These are phyloP conservation scores for Oncorhynchus clarkii DNA, from an alignment of 2,113 vertebrate species.

Conservation along the genomic window DNA sequence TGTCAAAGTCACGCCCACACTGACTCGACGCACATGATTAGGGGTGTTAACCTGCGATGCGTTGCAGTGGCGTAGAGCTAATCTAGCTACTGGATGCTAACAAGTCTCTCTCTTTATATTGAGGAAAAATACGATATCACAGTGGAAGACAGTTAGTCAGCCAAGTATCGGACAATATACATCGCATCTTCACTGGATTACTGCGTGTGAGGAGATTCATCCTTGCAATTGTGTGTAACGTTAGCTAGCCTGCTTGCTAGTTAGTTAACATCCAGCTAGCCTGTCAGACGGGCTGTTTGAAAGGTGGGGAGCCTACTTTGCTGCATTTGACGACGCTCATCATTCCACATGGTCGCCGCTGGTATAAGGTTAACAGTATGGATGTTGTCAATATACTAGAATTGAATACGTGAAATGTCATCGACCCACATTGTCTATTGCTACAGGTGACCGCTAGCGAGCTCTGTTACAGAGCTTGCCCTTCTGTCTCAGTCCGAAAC, in stretches of 20 bases:
- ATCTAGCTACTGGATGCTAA: neutral
- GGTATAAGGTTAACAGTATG: too few relatives aligned
- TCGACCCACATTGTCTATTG: too few relatives aligned
- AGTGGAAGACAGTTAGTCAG: neutral
- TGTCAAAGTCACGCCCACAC: neutral
- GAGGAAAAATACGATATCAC: neutral
- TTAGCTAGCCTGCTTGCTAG: neutral
- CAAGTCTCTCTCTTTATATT: neutral
- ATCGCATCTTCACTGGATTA: neutral
- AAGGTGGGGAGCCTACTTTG: too few relatives aligned
- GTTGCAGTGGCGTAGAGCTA: slow-evolving; percentile 34
- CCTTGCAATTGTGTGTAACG: neutral
- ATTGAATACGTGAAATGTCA: too few relatives aligned
- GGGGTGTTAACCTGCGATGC: slow-evolving; percentile 70
- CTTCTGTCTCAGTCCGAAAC: too few relatives aligned
- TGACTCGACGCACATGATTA: slow-evolving; percentile 72
- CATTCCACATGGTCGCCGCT: too few relatives aligned
- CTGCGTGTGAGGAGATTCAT: neutral
- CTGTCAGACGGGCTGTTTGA: too few relatives aligned
- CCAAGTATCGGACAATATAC: neutral
- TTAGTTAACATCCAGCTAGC: neutral
- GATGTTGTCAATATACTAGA: too few relatives aligned
- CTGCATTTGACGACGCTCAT: too few relatives aligned
- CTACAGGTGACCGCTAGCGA: too few relatives aligned
- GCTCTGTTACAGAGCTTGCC: too few relatives aligned